A percentile compares a stretch with the other conserved stretches of the same genome.
These are phyloP conservation scores for Plecotus auritus DNA, from an alignment of 2,113 vertebrate species.

Conservation along the genomic window DNA sequence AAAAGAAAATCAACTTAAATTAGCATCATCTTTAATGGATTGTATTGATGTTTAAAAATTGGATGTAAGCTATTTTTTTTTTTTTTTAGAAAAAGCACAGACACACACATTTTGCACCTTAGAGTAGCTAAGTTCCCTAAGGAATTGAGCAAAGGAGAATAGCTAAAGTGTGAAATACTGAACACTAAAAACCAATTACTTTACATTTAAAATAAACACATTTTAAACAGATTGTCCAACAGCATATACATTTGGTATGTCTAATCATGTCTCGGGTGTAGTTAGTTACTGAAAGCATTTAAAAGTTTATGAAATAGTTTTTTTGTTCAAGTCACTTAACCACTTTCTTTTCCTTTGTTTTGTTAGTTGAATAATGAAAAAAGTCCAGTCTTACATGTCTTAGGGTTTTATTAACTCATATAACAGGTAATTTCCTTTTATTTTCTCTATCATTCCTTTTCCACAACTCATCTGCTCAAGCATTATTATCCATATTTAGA, in stretches of 20 bases:
- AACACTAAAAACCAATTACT: neutral
- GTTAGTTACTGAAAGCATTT: neutral
- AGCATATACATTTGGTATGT: neutral
- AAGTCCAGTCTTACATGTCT: neutral
- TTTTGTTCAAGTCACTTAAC: neutral
- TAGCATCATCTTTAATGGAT: neutral
- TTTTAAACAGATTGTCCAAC: neutral
- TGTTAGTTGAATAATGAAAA: neutral
- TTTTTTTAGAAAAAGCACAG: neutral
- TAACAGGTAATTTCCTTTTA: neutral
- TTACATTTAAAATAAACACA: neutral
- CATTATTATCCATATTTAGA: neutral
- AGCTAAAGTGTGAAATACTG: neutral
- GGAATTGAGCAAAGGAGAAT: neutral
- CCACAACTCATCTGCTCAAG: neutral
- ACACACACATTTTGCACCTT: neutral
- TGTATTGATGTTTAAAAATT: neutral
- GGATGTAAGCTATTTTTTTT: neutral
- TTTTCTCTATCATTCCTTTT: neutral
- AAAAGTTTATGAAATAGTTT: neutral
- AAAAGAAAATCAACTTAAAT: conserved; percentile 29
- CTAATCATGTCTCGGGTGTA: neutral
- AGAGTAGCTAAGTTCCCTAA: neutral
- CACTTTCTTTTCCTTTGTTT: neutral
- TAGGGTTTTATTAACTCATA: neutral